Evolutionary conservation across 2,888 invertebrate genomes (phyloP), one percentile per base, ranked within the genome.

Genomic region (Leptinotarsa peninsularis): DNA sequence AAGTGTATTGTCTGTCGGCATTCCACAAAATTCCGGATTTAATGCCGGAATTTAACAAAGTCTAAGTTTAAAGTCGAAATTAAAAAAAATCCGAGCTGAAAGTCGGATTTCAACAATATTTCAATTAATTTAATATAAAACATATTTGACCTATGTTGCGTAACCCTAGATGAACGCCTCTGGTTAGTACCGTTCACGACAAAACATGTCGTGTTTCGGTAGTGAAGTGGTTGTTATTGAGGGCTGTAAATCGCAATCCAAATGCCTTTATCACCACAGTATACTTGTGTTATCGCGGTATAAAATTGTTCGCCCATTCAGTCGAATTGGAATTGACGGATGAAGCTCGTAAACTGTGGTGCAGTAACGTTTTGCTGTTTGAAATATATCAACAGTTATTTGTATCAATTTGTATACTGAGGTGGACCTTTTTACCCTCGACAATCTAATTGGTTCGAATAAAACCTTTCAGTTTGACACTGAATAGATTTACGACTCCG

Each of bases 121-220:
- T 33, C 5, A 1, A 33, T 50, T 17, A 50, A 50, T 2, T 15
- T 15, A 50, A 50, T 50, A 50, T 17, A 15, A 15, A 52, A 17
- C 5, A 52, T 17, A 17, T 17, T 52, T 14, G 56, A 56, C 10
- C 21, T 56, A 10, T 13, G 13, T 18, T 21, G 5, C 15, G 3
- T 15, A n/a, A 58, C 63, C n/a, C 13, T 43, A 43, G 5, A n/a
- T n/a, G 17, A 63, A 63, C 63, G 43, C 63, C 63, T 23, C 21
- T 58, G 58, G 21, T 15, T 23, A 21, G 58, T 58, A 13, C 23
- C 10, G 23, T 21, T 23, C 58, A 14, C 18, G n/a, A 3, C 43
- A 63, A 63, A 63, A 63, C 63, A 27, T 60, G 63, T 7, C 33
- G 63, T 63, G 63, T 63, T 63, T 63, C 43, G 18, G 43, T 13